Percentiles rank a stretch among this genome's conserved stretches.
These are phyloP conservation scores for Nemoura dubitans DNA, from an alignment of 2,888 invertebrate species.

Conservation along the genomic window DNA sequence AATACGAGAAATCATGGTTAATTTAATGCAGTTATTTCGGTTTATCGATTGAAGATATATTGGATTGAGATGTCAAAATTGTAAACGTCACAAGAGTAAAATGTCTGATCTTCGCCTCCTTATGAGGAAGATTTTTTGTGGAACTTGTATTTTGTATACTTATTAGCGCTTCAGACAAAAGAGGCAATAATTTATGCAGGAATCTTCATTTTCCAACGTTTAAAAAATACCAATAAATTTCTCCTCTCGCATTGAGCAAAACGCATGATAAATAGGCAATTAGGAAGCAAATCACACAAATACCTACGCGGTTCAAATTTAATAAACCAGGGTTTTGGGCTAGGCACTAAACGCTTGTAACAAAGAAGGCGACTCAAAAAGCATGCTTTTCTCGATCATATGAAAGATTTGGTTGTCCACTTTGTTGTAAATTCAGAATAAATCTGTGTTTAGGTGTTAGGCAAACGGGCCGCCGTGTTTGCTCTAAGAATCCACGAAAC, in stretches of 20 bases:
- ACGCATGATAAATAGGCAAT: conserved; percentile 18
- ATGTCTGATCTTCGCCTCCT: background rate
- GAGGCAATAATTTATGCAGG: background rate
- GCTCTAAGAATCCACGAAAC: background rate
- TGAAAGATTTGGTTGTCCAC: background rate
- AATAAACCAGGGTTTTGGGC: background rate
- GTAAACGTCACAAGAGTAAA: background rate
- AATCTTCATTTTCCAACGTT: background rate
- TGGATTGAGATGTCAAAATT: background rate
- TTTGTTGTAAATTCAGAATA: conserved; percentile 7
- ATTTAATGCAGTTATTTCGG: background rate
- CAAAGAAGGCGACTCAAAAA: background rate
- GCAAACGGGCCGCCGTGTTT: background rate
- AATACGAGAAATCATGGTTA: background rate
- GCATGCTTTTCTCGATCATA: background rate
- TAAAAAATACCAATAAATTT: background rate
- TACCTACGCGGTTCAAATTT: background rate
- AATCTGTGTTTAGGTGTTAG: conserved; percentile 34
- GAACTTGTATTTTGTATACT: background rate
- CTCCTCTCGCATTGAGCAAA: conserved; percentile 4
- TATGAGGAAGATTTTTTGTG: background rate
- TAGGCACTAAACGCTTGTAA: background rate
- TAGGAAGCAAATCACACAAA: conserved; percentile 23
- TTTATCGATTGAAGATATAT: background rate
- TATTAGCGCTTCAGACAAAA: conserved; percentile 1